Evolutionary conservation across 2,113 vertebrate genomes (phyloP), one percentile per base, ranked within the genome.

Genomic region (Marmota monax): DNA sequence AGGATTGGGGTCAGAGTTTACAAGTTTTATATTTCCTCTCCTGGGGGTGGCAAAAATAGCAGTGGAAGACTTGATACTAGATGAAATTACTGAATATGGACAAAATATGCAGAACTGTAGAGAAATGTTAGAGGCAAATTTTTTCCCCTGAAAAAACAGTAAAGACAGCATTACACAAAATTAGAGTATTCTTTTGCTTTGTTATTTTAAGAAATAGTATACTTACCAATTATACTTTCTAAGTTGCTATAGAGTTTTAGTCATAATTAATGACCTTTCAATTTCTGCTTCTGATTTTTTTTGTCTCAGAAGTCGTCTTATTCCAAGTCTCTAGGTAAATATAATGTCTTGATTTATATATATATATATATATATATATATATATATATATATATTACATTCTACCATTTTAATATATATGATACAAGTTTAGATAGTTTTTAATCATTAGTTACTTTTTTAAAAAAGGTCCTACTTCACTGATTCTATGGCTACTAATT

Each of bases 261-360:
- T 83, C 42, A 82, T n/a, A 63, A 63, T 1, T 76, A 23, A 90
- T 80, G 48, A 39, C 8, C 17, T 5, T 90, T 85, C 8, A 88
- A 4, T 89, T 93, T 93, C 42, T 96, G 29, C 20, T 91, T 90
- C 39, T 10, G 13, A 56, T 86, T 88, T 95, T 84, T 61, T 94
- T 22, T 97, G 10, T 84, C n/a, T 96, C 37, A 61, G 18, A 90
- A 80, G 51, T 77, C 72, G 18, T 69, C 2, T 32, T 90, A 79
- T 45, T 87, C 37, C 13, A 78, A 37, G 37, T 73, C 25, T 96
- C 67, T 32, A 73, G 14, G 51, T 65, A 63, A 92, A 34, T 23
- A 61, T 34, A 78, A 2, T 82, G 27, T 51, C 65, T 94, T 94
- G 25, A 51, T 53, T 13, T 18, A 83, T 58, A 58, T 58, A 39